Evolutionary conservation across 2,888 invertebrate genomes (phyloP).

Genomic region (Plebejus argus): DNA sequence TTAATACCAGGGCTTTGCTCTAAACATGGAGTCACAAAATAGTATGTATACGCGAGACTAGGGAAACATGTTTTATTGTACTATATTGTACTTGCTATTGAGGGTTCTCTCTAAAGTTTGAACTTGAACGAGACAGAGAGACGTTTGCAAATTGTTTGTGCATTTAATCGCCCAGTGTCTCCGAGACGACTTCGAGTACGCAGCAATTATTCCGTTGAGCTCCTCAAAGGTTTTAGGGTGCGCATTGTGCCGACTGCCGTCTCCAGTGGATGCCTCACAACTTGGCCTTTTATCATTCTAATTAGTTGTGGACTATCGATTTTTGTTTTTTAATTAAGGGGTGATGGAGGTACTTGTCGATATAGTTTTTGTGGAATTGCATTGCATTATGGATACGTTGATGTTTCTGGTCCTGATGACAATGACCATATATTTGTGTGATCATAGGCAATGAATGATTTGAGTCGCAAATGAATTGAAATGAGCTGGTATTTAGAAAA

Average conservation of each 20-base stretch:
- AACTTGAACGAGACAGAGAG: neutral
- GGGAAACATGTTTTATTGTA: too few relatives aligned
- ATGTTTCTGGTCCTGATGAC: too few relatives aligned
- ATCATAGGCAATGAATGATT: too few relatives aligned
- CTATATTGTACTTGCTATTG: neutral
- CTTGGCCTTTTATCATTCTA: slow-evolving; percentile 15
- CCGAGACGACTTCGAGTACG: slow-evolving; percentile 25
- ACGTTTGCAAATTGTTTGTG: slow-evolving; percentile 26
- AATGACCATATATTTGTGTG: too few relatives aligned
- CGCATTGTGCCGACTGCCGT: slow-evolving; percentile 15
- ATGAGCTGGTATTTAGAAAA: too few relatives aligned
- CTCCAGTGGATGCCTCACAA: neutral
- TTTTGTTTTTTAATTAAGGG: neutral
- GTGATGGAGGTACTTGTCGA: neutral
- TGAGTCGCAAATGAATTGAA: too few relatives aligned
- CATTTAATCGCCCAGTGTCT: slow-evolving; percentile 30
- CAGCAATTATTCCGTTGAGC: slow-evolving; percentile 30
- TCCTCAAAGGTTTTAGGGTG: slow-evolving; percentile 21
- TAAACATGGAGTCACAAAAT: too few relatives aligned
- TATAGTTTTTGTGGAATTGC: slow-evolving; percentile 2
- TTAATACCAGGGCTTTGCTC: too few relatives aligned
- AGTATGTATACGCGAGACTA: too few relatives aligned
- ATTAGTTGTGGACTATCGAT: slow-evolving; percentile 5
- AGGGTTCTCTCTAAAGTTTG: neutral
- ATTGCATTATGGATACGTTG: neutral